Evolutionary conservation across 2,888 invertebrate genomes (phyloP), one percentile per base, ranked within the genome.

Genomic region (Trisateles emortualis): DNA sequence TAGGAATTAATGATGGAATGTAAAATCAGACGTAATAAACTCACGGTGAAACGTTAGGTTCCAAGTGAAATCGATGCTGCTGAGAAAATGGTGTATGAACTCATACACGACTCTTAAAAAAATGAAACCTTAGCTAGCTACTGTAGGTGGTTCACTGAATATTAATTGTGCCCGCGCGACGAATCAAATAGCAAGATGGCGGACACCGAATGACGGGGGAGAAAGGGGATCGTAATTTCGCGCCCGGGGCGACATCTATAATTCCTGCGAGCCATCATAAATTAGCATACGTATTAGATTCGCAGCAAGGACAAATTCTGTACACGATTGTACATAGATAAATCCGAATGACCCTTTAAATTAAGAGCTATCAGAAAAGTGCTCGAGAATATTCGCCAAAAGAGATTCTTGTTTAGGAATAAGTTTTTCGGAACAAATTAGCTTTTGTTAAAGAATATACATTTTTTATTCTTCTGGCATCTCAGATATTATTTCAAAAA

Each of bases 241-340:
- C 84, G 82, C 86, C 79, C 78, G 64, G 78, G 77, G 89, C 84
- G 88, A 90, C 90, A 88, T 91, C 90, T 89, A 92, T 90, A 90
- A 91, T 90, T 90, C 89, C 84, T 69, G 76, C 69, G 82, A 82
- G 87, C 87, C 82, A 86, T 86, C 88, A 84, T 88, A 88, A 90
- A 92, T 92, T 92, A 89, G 90, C 91, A 91, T 91, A 90, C 85
- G 90, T 90, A 91, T 91, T 92, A 89, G 87, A 88, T 86, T 86
- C 77, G 74, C 74, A 68, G 74, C 67, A 74, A 75, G 70, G 76
- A 83, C 79, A 76, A 81, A 88, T 89, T 90, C 84, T 70, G 77
- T 79, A 79, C 84, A 84, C 81, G 86, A 82, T 74, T 78, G 68
- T 82, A 80, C 74, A 72, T 63, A 76, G 72, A 70, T 73, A 74